Base-by-base conservation (phyloP, 2,888 invertebrate genomes). In the Bembecia ichneumoniformis region DNA sequence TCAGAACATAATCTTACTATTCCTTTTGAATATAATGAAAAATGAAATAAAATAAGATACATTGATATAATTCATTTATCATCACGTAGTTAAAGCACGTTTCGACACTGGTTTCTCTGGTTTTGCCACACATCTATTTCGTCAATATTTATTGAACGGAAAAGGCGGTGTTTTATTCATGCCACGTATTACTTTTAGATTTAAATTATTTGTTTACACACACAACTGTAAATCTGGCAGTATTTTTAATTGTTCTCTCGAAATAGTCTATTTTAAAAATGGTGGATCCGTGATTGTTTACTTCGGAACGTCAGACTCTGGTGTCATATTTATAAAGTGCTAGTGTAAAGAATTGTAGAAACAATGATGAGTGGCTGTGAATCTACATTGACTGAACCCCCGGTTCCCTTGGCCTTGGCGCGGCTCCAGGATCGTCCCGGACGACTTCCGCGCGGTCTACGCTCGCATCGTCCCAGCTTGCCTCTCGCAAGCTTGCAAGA, bases 401-500 rank as follows among this genome's bases (percentile, higher is more conserved):
- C 87, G 55, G 87, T 87, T 68, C 83, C 87, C 49, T 63, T 87
- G 68, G 84, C 87, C 50, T 68, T 87, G 64, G 79, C 86, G 56
- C 71, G 86, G 55, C 69, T 78, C 53, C 86, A 78, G 59, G 74
- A 68, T 49, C 71, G 77, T 53, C 69, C 76, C 16, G 72, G 68
- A 63, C 87, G 73, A 20, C 57, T 63, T 59, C 67, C 64, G 54
- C 76, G 73, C 58, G 86, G 68, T 47, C 55, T 74, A 62, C 81
- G 83, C 58, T 55, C 70, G 48, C 84, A 80, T 55, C 75, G 87
- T 50, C 82, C 84, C 47, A 86, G 84, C 60, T 67, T 87, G 57
- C 82, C 77, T 55, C 80, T 87, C 46, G 83, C 84, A 52, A 86
- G 86, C 67, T 61, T 87, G 52, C 83, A 84, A 62, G 86, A 87